Conservation (phyloP, 1,140 invertebrate species). For the Megathymus violae region DNA sequence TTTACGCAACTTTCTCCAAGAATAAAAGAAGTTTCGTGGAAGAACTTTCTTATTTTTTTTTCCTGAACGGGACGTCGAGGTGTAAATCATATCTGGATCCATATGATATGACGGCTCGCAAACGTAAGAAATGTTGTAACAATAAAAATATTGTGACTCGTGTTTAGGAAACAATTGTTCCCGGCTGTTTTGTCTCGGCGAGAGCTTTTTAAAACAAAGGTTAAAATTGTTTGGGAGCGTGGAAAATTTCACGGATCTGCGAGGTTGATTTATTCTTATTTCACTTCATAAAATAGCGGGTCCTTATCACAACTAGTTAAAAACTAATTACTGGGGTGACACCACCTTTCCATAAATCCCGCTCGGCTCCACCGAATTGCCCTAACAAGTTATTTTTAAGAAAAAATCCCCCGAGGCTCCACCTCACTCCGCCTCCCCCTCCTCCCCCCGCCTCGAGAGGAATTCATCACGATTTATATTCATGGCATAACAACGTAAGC, state of each 20-base stretch:
- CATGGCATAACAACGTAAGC: constrained; percentile 82
- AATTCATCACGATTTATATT: constrained; percentile 85
- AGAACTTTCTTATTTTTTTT: constrained; percentile 78
- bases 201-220: constrained; percentile 40
- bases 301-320: constrained; percentile 84
- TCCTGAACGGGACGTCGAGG: constrained; percentile 38
- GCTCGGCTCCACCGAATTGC: constrained; percentile 72
- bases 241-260: constrained; percentile 31
- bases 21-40: constrained; percentile 81
- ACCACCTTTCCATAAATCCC: constrained; percentile 81
- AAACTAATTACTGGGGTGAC: constrained; percentile 83
- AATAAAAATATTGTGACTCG: constrained; percentile 77
- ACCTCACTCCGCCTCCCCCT: constrained; percentile 46
- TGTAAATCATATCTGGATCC: constrained; percentile 70
- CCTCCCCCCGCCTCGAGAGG: constrained; percentile 51
- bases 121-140: constrained; percentile 64
- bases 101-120: constrained; percentile 63
- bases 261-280: constrained; percentile 49
- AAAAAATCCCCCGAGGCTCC: constrained; percentile 78
- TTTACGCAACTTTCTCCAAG: constrained; percentile 82
- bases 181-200: constrained; percentile 58
- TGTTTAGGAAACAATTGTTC: constrained; percentile 51
- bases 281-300: constrained; percentile 68
- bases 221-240: constrained; percentile 7
- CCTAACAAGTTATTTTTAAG: constrained; percentile 83